phyloP scores from a whole-genome alignment of 2,113 vertebrate genomes.

The Egretta garzetta region DNA sequence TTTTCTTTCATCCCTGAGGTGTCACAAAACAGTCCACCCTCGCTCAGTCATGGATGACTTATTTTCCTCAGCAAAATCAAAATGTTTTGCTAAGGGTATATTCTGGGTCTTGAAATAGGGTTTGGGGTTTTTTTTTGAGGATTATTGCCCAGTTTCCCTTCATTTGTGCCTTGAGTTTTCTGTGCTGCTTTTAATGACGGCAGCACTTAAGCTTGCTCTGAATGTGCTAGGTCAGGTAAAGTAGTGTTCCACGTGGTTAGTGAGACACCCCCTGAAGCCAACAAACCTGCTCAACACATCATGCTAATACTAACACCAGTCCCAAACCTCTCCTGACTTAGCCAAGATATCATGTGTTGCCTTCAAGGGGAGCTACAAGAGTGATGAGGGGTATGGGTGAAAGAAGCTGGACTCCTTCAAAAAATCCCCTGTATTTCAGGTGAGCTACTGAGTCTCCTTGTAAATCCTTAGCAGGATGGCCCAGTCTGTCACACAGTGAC shows the following conservation, averaged over 20 bases:
- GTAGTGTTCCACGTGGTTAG: neutral
- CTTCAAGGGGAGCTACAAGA: neutral
- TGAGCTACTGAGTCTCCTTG: neutral
- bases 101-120: neutral
- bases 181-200: neutral
- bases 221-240: neutral
- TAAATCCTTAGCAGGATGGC: neutral
- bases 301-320: neutral
- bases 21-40: neutral
- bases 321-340: neutral
- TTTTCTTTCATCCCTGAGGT: neutral
- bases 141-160: neutral
- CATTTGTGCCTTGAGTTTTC: neutral
- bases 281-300: neutral
- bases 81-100: neutral
- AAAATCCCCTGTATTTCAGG: neutral
- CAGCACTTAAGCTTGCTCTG: neutral
- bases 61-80: neutral
- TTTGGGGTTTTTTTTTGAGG: neutral
- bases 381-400: neutral
- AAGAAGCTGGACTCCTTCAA: neutral
- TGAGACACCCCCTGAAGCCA: neutral
- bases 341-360: neutral
- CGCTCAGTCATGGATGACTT: neutral
- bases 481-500: neutral